Evolutionary conservation across 2,888 invertebrate genomes (phyloP).

Genomic region (Machimus rusticus): DNA sequence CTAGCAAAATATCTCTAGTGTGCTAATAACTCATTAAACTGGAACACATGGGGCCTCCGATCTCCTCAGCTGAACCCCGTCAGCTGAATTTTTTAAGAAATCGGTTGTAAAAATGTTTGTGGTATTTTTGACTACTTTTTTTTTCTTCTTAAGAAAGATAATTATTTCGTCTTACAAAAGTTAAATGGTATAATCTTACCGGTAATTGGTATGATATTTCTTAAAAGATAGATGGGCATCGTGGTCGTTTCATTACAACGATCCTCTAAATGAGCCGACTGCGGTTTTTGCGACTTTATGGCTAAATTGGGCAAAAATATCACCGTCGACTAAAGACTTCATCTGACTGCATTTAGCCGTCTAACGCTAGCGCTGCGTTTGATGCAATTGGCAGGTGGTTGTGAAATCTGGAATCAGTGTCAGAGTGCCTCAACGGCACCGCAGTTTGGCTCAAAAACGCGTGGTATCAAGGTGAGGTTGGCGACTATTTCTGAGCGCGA

Average conservation of each 20-base stretch:
- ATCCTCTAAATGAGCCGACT: background rate
- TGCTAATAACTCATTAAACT: conserved; percentile 9
- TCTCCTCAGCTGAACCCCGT: background rate
- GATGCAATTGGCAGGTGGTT: background rate
- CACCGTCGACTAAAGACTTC: background rate
- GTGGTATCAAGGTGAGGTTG: conserved; percentile 13
- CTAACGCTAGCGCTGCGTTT: background rate
- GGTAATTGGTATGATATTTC: background rate
- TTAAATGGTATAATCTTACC: background rate
- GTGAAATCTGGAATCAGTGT: background rate
- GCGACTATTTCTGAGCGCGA: background rate
- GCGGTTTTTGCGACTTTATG: background rate
- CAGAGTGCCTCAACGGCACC: background rate
- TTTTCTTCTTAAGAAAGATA: background rate
- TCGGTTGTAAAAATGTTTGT: background rate
- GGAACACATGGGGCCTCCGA: background rate
- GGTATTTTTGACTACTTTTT: background rate
- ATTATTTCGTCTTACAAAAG: background rate
- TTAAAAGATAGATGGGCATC: background rate
- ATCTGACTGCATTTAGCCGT: background rate
- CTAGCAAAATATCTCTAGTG: background rate
- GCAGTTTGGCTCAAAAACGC: background rate
- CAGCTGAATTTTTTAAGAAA: background rate
- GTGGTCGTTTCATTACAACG: background rate
- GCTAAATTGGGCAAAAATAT: background rate